A percentile compares a stretch with the other conserved stretches of the same genome.
phyloP scores from a whole-genome alignment of 1,140 invertebrate species.

The Drosophila novamexicana region DNA sequence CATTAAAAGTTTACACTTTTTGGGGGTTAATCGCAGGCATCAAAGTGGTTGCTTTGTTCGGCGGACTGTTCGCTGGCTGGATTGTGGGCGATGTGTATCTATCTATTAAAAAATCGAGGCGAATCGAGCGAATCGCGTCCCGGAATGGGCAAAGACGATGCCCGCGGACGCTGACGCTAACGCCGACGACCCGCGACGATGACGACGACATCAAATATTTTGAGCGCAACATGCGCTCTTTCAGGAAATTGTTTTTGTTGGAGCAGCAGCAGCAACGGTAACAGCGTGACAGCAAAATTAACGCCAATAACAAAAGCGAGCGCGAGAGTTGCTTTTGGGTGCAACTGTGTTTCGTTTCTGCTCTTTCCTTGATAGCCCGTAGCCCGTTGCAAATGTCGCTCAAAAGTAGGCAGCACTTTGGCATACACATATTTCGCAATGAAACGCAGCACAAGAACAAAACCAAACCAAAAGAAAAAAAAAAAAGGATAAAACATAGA shows the following conservation, averaged over 20 bases:
- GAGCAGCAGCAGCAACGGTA: background rate
- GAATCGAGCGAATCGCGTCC: slow-evolving; percentile 53
- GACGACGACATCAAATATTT: slow-evolving; percentile 41
- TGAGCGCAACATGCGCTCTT: slow-evolving; percentile 53
- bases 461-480: background rate
- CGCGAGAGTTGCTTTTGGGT: slow-evolving; percentile 37
- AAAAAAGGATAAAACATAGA: background rate
- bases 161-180: slow-evolving; percentile 24
- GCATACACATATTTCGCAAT: slow-evolving; percentile 4
- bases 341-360: slow-evolving; percentile 16
- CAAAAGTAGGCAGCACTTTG: slow-evolving; percentile 38
- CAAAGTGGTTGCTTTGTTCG: slow-evolving; percentile 50
- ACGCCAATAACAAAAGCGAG: slow-evolving; percentile 64
- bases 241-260: slow-evolving; percentile 70
- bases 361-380: background rate
- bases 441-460: slow-evolving; percentile 1
- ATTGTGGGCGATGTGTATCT: slow-evolving; percentile 70
- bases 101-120: slow-evolving; percentile 80
- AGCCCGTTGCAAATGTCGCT: slow-evolving; percentile 13
- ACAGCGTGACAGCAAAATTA: slow-evolving; percentile 59
- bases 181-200: slow-evolving; percentile 42
- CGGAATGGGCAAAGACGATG: slow-evolving; percentile 67
- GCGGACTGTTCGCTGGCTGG: background rate
- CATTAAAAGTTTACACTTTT: slow-evolving; percentile 75
- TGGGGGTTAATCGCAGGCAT: slow-evolving; percentile 75